Evolutionary conservation across 2,113 vertebrate genomes (phyloP).

Genomic region (Aix galericulata): DNA sequence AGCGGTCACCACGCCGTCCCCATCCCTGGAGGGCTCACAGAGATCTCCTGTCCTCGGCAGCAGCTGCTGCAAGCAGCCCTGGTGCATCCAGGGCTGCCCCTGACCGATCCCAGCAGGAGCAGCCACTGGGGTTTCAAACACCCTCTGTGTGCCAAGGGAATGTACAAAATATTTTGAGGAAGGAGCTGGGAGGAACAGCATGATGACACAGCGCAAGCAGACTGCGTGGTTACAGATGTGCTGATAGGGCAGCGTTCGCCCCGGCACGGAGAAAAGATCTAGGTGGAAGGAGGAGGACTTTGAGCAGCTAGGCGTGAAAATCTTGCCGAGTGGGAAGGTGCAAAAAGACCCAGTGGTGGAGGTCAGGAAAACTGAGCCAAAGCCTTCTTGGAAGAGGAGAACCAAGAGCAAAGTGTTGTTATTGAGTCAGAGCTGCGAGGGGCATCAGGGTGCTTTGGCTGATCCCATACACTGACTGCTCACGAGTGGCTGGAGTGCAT

Average conservation of each 20-base stretch:
- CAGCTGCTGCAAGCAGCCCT: conserved; percentile 15
- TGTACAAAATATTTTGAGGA: neutral
- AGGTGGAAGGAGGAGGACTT: neutral
- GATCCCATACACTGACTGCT: neutral
- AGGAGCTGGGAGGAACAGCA: neutral
- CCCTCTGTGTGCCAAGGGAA: neutral
- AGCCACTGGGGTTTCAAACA: neutral
- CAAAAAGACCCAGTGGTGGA: neutral
- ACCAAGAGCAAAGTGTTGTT: neutral
- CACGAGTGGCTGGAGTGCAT: neutral
- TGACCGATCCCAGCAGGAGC: neutral
- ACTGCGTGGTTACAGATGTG: neutral
- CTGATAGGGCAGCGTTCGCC: neutral
- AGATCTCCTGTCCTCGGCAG: neutral
- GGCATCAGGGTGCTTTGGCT: neutral
- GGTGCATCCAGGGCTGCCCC: neutral
- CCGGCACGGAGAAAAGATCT: neutral
- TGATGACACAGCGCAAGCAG: neutral
- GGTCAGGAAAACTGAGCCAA: neutral
- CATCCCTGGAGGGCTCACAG: neutral
- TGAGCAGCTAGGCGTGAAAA: neutral
- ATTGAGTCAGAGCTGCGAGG: accelerated
- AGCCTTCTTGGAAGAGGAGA: neutral
- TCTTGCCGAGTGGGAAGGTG: neutral
- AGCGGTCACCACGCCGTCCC: neutral